These are phyloP conservation scores for Hetaerina americana DNA, from an alignment of 1,140 invertebrate species.

Conservation along the genomic window DNA sequence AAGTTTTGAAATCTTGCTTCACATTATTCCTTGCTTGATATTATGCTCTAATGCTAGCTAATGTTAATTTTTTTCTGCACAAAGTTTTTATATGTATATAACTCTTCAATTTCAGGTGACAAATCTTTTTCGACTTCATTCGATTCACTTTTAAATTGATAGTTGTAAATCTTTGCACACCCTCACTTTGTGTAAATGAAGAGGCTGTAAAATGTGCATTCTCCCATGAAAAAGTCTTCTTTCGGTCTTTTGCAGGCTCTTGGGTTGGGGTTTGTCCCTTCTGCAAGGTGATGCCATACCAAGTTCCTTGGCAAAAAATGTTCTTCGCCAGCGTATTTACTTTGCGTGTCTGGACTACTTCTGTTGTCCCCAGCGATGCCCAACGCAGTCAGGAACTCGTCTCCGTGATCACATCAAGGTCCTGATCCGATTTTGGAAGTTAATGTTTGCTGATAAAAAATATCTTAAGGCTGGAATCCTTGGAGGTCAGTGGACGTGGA, in stretches of 20 bases:
- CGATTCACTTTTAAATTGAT: too few relatives aligned
- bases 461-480: conserved; percentile 72
- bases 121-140: too few relatives aligned
- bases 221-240: too few relatives aligned
- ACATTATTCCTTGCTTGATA: too few relatives aligned
- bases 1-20: too few relatives aligned
- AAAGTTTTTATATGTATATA: too few relatives aligned
- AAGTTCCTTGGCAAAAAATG: conserved; percentile 76
- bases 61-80: too few relatives aligned
- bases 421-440: conserved; percentile 91
- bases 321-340: conserved; percentile 88
- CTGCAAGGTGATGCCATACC: conserved; percentile 87
- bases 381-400: conserved; percentile 60
- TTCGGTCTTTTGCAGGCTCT: conserved; percentile 48
- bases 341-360: conserved; percentile 92
- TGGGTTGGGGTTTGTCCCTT: conserved; percentile 81
- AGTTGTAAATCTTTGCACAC: too few relatives aligned
- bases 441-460: conserved; percentile 93
- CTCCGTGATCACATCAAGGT: conserved; percentile 80
- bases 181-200: too few relatives aligned
- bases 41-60: too few relatives aligned
- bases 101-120: too few relatives aligned
- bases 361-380: conserved; percentile 69
- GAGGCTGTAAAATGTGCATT: too few relatives aligned
- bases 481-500: conserved; percentile 35